Evolutionary conservation across 2,797 vertebrate species (phyloP), one percentile per base, ranked within the genome.

Genomic region (Neosilurus mollespiculum): DNA sequence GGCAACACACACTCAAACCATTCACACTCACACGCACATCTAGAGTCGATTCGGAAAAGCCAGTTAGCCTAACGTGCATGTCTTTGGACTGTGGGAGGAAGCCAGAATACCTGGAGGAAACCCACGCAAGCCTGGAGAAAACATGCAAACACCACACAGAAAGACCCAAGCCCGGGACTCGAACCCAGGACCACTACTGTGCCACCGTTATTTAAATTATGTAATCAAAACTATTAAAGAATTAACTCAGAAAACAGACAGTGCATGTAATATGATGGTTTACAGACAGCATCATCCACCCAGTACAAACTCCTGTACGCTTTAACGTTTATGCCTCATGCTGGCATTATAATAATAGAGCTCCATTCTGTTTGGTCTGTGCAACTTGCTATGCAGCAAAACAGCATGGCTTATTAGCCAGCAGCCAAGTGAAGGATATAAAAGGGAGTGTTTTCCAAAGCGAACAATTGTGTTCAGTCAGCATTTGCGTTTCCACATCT

Each of bases 351-450:
- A 66, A 76, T 76, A 81, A 70, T 66, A 59, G 30, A 9, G 30
- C 56, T 71, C 49, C 3, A 9, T 71, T 73, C 58, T 26, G 51
- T 84, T 72, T 67, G 53, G 66, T 72, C 34, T 72, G 34, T 37
- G 73, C 61, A 72, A 43, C 81, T 81, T 83, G 37, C 72, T 61
- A 54, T 77, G 66, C 69, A 80, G 65, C 26, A 64, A 81, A 78
- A 72, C 84, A 78, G 71, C 83, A 76, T 69, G 71, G 62, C 70
- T 53, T 82, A 82, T 75, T 76, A 82, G 81, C 51, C 71, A 43
- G 81, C 72, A 82, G 81, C 71, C 61, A 82, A 76, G 53, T 83
- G 66, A 75, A 84, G 78, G 78, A 80, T 80, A 84, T 80, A 80
- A 84, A 80, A 75, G 81, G 16, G 76, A 49, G 61, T 70, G 78